These are phyloP conservation scores for Psittacula echo DNA, from an alignment of 2,797 vertebrate species.

Conservation along the genomic window DNA sequence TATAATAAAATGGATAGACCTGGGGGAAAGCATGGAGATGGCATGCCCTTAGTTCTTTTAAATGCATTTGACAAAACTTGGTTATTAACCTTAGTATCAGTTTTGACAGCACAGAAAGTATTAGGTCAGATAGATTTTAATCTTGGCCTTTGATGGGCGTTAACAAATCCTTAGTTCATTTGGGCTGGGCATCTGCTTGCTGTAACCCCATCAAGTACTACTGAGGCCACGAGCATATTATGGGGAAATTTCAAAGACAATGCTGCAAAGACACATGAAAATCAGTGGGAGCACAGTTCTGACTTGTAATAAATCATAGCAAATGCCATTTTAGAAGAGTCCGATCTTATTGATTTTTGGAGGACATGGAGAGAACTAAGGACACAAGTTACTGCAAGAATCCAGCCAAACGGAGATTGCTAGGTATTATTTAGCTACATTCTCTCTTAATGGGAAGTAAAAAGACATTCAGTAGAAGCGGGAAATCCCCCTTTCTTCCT, in stretches of 20 bases:
- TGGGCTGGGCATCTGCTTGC: background rate
- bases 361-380: background rate
- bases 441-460: background rate
- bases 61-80: background rate
- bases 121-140: background rate
- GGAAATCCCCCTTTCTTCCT: background rate
- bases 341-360: background rate
- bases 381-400: background rate
- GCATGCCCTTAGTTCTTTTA: background rate
- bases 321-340: background rate
- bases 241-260: background rate
- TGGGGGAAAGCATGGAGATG: background rate
- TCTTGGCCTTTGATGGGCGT: background rate
- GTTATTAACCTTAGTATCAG: background rate
- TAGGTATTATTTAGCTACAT: background rate
- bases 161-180: background rate
- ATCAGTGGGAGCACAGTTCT: background rate
- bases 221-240: background rate
- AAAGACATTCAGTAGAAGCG: background rate
- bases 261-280: background rate
- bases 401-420: background rate
- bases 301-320: background rate
- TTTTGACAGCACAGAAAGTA: background rate
- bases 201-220: background rate
- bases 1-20: background rate